These are phyloP conservation scores for Oncorhynchus masou DNA, from an alignment of 2,113 vertebrate genomes.

Conservation along the genomic window DNA sequence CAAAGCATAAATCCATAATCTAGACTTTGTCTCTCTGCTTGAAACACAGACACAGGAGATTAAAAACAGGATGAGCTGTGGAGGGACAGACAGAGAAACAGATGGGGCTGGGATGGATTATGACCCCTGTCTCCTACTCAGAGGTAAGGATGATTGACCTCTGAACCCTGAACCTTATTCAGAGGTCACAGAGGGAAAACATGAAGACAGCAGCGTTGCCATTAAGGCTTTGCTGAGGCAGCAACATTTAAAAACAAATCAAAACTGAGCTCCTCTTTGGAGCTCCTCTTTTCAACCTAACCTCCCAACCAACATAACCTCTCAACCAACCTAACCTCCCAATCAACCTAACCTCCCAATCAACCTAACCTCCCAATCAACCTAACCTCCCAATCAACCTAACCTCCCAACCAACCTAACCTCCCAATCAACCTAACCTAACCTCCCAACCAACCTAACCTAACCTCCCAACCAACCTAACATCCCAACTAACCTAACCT, in stretches of 20 bases:
- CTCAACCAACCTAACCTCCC: no score
- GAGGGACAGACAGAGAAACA: background rate
- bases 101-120: background rate
- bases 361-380: no score
- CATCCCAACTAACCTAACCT: no score
- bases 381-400: no score
- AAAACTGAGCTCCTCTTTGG: background rate
- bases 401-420: no score
- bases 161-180: conserved; percentile 31
- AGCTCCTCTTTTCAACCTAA: no score
- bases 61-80: conserved; percentile 11
- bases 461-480: no score
- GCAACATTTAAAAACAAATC: background rate
- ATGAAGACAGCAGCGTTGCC: conserved; percentile 25
- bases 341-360: no score
- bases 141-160: conserved; percentile 20
- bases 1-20: conserved; percentile 51
- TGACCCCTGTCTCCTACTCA: no score
- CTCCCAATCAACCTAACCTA: no score
- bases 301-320: no score
- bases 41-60: conserved; percentile 16
- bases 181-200: conserved; percentile 31
- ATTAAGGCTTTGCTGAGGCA: conserved; percentile 19
- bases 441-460: no score
- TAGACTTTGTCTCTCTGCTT: conserved; percentile 38